Conservation (phyloP, 2,797 vertebrate genomes). For the Sciurus carolinensis region DNA sequence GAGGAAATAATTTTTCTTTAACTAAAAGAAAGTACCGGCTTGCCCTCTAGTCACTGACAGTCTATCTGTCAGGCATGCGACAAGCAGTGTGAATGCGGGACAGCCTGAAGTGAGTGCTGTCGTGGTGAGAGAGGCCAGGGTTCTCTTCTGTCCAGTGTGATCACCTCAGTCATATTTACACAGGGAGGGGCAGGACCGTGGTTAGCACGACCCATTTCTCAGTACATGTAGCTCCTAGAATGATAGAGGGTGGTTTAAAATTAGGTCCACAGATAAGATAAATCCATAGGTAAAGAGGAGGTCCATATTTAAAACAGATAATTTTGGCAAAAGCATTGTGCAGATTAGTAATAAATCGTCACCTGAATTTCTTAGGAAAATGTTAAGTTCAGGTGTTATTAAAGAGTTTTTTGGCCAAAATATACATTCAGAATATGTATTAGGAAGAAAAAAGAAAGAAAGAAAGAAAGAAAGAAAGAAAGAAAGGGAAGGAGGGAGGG, state of each 20-base stretch:
- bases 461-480: too few species aligned
- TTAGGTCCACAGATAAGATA: background rate
- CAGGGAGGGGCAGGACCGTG: background rate
- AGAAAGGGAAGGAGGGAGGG: too few species aligned
- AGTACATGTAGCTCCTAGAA: background rate
- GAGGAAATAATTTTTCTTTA: background rate
- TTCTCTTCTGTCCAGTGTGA: background rate
- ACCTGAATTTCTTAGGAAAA: background rate
- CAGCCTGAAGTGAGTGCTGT: accelerated
- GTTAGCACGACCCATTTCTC: background rate
- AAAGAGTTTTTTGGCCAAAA: background rate
- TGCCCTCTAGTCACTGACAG: background rate
- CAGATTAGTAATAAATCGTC: background rate
- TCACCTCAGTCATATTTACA: background rate
- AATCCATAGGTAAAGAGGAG: background rate
- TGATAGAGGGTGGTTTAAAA: background rate
- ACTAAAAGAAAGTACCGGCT: background rate
- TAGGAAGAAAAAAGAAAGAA: background rate
- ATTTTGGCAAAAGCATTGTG: background rate
- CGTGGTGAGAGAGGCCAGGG: accelerated
- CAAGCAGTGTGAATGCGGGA: accelerated
- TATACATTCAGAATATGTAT: background rate
- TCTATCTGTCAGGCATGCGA: background rate
- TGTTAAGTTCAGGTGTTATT: background rate
- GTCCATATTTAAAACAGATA: background rate